Percentiles rank a stretch among this genome's conserved stretches.
phyloP scores from a whole-genome alignment of 23 tunicate species.

The Styela clava region DNA sequence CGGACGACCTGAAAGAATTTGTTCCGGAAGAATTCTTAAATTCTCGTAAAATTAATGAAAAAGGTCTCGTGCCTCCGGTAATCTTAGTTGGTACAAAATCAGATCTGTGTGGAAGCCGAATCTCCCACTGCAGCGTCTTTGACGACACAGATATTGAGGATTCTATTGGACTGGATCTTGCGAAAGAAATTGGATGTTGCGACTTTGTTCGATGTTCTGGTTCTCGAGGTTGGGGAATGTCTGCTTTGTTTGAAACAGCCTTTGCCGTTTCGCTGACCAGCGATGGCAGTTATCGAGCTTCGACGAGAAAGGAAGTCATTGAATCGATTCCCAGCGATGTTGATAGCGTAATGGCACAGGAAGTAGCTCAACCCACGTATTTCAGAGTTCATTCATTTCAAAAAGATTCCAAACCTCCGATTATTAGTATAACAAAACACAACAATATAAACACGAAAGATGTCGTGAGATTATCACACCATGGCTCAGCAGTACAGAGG shows the following conservation, averaged over 20 bases:
- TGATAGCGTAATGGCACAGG: conserved; percentile 3
- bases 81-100: conserved; percentile 15
- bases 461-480: neutral
- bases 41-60: neutral
- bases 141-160: neutral
- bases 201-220: conserved; percentile 26
- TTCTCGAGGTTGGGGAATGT: neutral
- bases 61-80: conserved; percentile 8
- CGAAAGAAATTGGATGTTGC: conserved; percentile 14
- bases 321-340: neutral
- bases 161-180: conserved; percentile 4
- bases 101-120: neutral
- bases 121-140: conserved; percentile 9
- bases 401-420: neutral
- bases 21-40: neutral
- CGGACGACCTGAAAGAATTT: neutral
- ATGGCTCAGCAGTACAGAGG: neutral
- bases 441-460: neutral
- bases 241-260: conserved; percentile 16
- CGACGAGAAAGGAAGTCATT: neutral
- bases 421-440: neutral
- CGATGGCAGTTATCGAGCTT: conserved; percentile 22
- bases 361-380: conserved; percentile 19
- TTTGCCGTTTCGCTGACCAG: conserved; percentile 13
- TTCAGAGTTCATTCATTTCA: conserved; percentile 20